Percentiles rank a stretch among this genome's conserved stretches.
Evolutionary conservation across 2,888 invertebrate species (phyloP).

Genomic region (Lagria hirta): DNA sequence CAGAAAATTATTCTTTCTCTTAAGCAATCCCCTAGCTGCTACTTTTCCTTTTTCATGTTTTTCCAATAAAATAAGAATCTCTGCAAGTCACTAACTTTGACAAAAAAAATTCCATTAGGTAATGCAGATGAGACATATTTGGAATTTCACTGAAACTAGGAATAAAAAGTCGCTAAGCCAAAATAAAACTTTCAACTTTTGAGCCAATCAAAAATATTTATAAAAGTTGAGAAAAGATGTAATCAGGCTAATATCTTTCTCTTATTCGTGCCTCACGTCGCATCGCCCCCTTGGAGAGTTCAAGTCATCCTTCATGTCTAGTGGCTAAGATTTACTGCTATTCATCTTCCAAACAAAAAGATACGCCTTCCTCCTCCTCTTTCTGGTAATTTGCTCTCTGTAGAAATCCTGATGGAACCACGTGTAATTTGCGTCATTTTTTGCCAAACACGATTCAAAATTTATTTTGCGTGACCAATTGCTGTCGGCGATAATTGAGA

Average conservation of each 20-base stretch:
- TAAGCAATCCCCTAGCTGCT: slow-evolving; percentile 15
- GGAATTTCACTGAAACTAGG: slow-evolving; percentile 2
- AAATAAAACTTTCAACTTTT: slow-evolving; percentile 21
- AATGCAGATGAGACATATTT: slow-evolving; percentile 3
- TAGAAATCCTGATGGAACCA: slow-evolving; percentile 33
- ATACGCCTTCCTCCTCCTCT: slow-evolving; percentile 36
- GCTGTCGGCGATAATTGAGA: no score
- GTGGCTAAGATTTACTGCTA: slow-evolving; percentile 48
- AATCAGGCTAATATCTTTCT: slow-evolving; percentile 42
- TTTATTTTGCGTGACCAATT: slow-evolving; percentile 25
- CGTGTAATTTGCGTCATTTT: slow-evolving; percentile 35
- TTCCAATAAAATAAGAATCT: slow-evolving; percentile 9
- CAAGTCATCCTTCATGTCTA: slow-evolving; percentile 48
- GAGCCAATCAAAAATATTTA: slow-evolving; percentile 26
- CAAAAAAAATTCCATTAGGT: slow-evolving; percentile 2
- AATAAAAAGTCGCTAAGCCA: not conserved
- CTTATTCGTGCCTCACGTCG: slow-evolving; percentile 33
- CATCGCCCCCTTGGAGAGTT: slow-evolving; percentile 38
- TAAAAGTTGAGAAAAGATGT: slow-evolving; percentile 35
- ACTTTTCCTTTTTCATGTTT: slow-evolving; percentile 15
- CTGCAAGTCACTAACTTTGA: slow-evolving; percentile 7
- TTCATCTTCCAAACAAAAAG: slow-evolving; percentile 48
- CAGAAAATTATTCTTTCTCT: slow-evolving; percentile 19
- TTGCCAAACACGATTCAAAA: slow-evolving; percentile 25
- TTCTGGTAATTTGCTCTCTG: slow-evolving; percentile 42